Evolutionary conservation across 2,797 vertebrate species (phyloP), one percentile per base, ranked within the genome.

Genomic region (Cirrhinus mrigala): DNA sequence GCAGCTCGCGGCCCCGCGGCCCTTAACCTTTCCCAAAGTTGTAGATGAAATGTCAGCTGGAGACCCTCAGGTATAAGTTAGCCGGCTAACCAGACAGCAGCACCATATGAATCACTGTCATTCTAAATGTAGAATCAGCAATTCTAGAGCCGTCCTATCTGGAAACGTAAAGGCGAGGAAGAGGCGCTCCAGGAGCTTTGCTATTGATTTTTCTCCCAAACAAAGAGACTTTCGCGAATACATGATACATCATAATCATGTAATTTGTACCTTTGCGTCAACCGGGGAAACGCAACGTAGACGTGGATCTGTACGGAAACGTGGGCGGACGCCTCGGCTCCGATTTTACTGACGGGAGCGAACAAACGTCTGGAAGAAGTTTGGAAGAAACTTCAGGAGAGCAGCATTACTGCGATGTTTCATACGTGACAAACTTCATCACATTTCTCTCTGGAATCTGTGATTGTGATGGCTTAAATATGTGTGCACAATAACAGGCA

Each of bases 181-280:
- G 76, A 91, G 90, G 81, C 88, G 88, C 90, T 94, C 86, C 90
- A 73, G 84, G 92, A 92, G 89, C 92, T 91, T 88, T 85, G 18
- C 69, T 94, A 97, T 96, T 92, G 95, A 97, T 96, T 97, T 95
- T 91, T 79, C 85, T 80, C 86, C 89, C 37, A 92, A 95, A 96
- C 94, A 96, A 97, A 96, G 95, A 96, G 94, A 94, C 91, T 95
- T 94, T 94, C 90, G 92, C 89, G 79, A 91, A 95, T 95, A 95
- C 95, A 96, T 95, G 96, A 95, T 94, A 94, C 86, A 95, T 96
- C 96, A 97, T 96, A 94, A 97, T 96, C 95, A 95, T 94, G 86
- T 95, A 93, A 96, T 96, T 96, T 97, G 95, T 95, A 95, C 91
- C 91, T 94, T 92, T 92, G 92, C 90, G 94, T 94, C 92, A 90